Percentiles rank a stretch among this genome's conserved stretches.
Evolutionary conservation across 1,140 invertebrate genomes (phyloP).

Genomic region (Atta colombica): DNA sequence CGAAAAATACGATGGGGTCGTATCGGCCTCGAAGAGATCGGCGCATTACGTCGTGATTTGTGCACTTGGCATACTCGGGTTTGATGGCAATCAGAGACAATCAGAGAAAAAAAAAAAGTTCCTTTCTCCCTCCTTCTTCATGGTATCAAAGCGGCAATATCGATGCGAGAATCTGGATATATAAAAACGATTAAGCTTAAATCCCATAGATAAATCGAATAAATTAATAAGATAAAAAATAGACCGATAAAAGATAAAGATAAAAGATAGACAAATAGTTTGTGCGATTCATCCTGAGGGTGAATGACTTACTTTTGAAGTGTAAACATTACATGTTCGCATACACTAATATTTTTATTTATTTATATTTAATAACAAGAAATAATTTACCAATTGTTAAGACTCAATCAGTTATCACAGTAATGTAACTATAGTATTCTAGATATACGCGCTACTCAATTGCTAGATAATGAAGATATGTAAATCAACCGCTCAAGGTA

Average conservation of each 20-base stretch:
- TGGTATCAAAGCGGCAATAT: background rate
- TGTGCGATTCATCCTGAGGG: too few species aligned
- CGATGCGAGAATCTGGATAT: background rate
- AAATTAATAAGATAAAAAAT: background rate
- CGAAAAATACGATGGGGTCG: slow-evolving; percentile 10
- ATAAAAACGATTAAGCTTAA: background rate
- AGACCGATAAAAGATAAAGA: background rate
- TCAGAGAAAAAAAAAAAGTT: background rate
- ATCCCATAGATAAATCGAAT: background rate
- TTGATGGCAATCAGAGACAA: background rate
- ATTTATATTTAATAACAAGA: too few species aligned
- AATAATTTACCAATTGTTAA: too few species aligned
- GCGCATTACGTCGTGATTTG: slow-evolving; percentile 28
- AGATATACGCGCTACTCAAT: too few species aligned
- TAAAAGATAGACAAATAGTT: background rate
- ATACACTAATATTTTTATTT: too few species aligned
- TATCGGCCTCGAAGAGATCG: background rate
- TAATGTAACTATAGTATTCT: too few species aligned
- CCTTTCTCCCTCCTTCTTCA: background rate
- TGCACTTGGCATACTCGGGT: background rate
- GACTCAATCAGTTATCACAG: too few species aligned
- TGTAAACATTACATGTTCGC: too few species aligned
- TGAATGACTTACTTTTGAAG: too few species aligned
- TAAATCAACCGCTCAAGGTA: too few species aligned
- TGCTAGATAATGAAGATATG: too few species aligned